Conservation (phyloP, 1,140 invertebrate species). For the Eriocheir sinensis region DNA sequence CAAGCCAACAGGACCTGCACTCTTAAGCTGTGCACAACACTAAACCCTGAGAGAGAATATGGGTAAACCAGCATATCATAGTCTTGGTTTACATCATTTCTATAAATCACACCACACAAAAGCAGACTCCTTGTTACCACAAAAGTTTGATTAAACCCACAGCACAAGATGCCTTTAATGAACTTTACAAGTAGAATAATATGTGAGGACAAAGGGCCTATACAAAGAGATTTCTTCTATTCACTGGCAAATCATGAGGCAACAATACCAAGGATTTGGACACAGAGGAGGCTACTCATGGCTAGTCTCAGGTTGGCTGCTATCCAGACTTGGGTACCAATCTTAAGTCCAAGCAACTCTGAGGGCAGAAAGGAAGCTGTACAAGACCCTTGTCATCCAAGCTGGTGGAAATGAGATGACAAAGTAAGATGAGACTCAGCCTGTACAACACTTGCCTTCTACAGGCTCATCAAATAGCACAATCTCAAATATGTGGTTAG, state of each 20-base stretch:
- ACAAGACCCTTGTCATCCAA: slow-evolving; percentile 2
- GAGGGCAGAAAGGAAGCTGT: not conserved
- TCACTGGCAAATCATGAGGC: not conserved
- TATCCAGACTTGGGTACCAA: not conserved
- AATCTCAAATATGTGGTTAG: not conserved
- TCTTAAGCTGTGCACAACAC: not conserved
- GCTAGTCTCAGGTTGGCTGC: not conserved
- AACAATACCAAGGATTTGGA: not conserved
- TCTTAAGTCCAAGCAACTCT: not conserved
- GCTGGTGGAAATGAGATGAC: not conserved
- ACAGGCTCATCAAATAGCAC: not conserved
- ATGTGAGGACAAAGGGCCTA: not conserved
- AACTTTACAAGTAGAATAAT: not conserved
- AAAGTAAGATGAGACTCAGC: not conserved
- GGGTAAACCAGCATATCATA: not conserved
- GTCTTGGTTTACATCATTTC: not conserved
- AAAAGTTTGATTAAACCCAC: not conserved
- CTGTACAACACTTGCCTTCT: not conserved
- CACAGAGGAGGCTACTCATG: not conserved
- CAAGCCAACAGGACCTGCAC: not conserved
- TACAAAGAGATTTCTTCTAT: not conserved
- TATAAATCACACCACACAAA: no score
- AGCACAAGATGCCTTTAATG: not conserved
- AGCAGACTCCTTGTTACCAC: no score
- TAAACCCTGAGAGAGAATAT: not conserved